Conservation (phyloP, 2,113 vertebrate species). For the Tauraco erythrolophus region DNA sequence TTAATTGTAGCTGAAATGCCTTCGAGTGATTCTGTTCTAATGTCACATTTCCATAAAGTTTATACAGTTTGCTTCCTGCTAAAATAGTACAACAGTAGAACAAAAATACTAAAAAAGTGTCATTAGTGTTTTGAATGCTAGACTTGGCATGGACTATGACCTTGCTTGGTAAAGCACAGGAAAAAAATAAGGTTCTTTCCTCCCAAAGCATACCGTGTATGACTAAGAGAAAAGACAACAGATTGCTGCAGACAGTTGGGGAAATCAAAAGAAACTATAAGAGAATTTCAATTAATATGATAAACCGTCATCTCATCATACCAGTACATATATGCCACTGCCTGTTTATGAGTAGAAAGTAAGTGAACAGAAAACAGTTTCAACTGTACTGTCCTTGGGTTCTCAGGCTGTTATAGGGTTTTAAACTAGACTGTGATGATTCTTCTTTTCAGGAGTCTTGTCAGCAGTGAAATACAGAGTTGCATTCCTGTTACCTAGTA, state of each 20-base stretch:
- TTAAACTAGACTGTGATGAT: not conserved
- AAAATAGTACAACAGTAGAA: not conserved
- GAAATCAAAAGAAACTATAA: not conserved
- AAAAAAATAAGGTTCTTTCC: not conserved
- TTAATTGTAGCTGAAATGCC: constrained; percentile 71
- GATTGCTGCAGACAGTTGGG: constrained; percentile 17
- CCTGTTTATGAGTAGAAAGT: not conserved
- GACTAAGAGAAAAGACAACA: not conserved
- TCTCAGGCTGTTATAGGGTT: not conserved
- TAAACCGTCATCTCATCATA: not conserved
- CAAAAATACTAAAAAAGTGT: not conserved
- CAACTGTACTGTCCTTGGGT: not conserved
- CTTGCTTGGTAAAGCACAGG: not conserved
- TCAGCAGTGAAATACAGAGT: not conserved
- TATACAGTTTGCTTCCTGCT: constrained; percentile 25
- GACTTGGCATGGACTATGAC: not conserved
- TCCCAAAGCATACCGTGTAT: not conserved
- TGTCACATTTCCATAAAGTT: constrained; percentile 75
- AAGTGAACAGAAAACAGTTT: not conserved
- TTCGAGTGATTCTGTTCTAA: constrained; percentile 63
- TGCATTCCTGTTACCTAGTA: not conserved
- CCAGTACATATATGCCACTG: not conserved
- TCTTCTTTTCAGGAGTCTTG: not conserved
- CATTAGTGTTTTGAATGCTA: not conserved
- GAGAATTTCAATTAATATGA: constrained; percentile 1